These are phyloP conservation scores for Leucoptera coffeella DNA, from an alignment of 2,888 invertebrate genomes.

Conservation along the genomic window DNA sequence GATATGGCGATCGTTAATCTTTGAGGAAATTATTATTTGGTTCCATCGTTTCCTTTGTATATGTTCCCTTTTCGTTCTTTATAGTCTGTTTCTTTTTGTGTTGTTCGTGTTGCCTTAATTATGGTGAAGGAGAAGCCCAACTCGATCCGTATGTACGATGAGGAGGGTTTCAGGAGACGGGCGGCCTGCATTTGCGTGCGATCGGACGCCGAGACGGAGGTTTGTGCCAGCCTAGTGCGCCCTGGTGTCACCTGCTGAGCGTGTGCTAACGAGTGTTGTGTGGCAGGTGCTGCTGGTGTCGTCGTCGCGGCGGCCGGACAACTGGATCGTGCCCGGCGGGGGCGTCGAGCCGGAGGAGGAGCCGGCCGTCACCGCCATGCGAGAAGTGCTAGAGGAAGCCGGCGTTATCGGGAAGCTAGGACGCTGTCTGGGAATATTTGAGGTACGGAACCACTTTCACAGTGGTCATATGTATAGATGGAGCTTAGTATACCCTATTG, in stretches of 20 bases:
- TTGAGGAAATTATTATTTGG: constrained; percentile 25
- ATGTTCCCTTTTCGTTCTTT: constrained; percentile 47
- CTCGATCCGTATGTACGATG: constrained; percentile 91
- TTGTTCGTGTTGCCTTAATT: no score
- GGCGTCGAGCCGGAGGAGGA: constrained; percentile 93
- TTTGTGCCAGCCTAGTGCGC: constrained; percentile 34
- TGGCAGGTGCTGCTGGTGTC: constrained; percentile 85
- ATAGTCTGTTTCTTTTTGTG: constrained; percentile 41
- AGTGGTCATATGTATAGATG: no score
- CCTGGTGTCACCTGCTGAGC: no score
- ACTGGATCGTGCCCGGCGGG: constrained; percentile 96
- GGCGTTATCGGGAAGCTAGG: constrained; percentile 89
- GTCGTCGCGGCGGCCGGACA: constrained; percentile 82
- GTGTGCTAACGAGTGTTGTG: no score
- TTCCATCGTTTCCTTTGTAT: constrained; percentile 32
- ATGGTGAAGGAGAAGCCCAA: constrained; percentile 96
- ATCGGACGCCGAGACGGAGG: constrained; percentile 89
- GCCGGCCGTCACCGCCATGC: constrained; percentile 82
- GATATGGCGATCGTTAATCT: constrained; percentile 55
- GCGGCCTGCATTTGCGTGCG: constrained; percentile 95
- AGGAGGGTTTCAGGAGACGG: constrained; percentile 89
- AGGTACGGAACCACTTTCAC: no score
- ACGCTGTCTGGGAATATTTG: constrained; percentile 88
- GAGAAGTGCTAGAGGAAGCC: constrained; percentile 94
- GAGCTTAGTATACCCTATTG: no score